A percentile compares a stretch with the other conserved stretches of the same genome.
phyloP scores from a whole-genome alignment of 1,140 invertebrate genomes.

The Drosophila orena region DNA sequence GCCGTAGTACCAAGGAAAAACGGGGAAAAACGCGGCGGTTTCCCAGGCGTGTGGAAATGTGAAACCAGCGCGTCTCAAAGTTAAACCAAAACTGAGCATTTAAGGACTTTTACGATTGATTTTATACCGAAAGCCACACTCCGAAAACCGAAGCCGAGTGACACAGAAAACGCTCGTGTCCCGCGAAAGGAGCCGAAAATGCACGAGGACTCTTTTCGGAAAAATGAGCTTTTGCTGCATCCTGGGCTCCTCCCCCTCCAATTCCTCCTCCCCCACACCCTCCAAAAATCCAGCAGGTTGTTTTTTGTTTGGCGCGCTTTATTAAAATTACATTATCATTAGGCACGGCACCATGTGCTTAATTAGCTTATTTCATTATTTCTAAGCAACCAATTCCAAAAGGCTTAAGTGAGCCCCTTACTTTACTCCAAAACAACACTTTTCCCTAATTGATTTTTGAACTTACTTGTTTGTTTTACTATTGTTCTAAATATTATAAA shows the following conservation, averaged over 20 bases:
- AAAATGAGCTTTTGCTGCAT: constrained; percentile 41
- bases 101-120: constrained; percentile 84
- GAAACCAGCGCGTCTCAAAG: constrained; percentile 67
- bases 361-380: constrained; percentile 45
- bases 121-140: constrained; percentile 74
- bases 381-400: constrained; percentile 2
- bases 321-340: constrained; percentile 51
- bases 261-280: neutral
- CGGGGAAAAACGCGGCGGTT: constrained; percentile 46
- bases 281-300: constrained; percentile 66
- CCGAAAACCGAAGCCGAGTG: constrained; percentile 52
- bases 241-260: neutral
- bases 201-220: constrained; percentile 53
- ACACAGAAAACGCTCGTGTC: constrained; percentile 63
- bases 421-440: neutral
- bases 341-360: constrained; percentile 40
- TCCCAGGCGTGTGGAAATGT: constrained; percentile 30
- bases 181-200: constrained; percentile 36
- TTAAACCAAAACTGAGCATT: constrained; percentile 82
- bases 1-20: constrained; percentile 51
- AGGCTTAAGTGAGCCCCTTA: neutral
- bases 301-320: constrained; percentile 67
- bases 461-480: neutral
- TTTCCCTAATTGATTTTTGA: constrained; percentile 8
- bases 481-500: neutral